Conservation (phyloP, 1,140 invertebrate genomes). For the Ceratina japonica region DNA sequence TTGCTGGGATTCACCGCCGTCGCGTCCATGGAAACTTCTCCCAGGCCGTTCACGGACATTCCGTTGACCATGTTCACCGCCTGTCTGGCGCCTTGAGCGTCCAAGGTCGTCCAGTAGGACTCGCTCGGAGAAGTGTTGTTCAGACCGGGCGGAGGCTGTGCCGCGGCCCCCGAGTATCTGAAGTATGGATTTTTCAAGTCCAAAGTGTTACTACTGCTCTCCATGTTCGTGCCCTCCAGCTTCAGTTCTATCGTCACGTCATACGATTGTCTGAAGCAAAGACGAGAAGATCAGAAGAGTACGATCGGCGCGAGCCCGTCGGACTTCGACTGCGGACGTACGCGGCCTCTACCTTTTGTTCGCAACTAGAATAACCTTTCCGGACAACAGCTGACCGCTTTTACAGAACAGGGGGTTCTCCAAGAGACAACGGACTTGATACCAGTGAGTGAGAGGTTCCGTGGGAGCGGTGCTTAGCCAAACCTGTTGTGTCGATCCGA, state of each 20-base stretch:
- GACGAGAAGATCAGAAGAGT: background rate
- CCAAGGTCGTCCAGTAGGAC: conserved; percentile 92
- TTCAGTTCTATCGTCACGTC: conserved; percentile 98
- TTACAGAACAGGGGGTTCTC: conserved; percentile 97
- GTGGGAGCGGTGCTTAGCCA: conserved; percentile 99
- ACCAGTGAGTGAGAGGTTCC: conserved; percentile 99
- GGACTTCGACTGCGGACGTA: background rate
- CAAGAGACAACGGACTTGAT: conserved; percentile 98
- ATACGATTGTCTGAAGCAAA: conserved; percentile 91
- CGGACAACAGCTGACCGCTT: conserved; percentile 94
- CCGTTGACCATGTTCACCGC: conserved; percentile 90
- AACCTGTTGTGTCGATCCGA: conserved; percentile 92
- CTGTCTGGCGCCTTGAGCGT: conserved; percentile 86
- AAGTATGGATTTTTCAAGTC: conserved; percentile 99
- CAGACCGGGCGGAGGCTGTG: conserved; percentile 92
- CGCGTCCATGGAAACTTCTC: conserved; percentile 86
- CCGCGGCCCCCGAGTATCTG: conserved; percentile 92
- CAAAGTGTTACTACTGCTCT: conserved; percentile 91
- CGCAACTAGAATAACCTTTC: conserved; percentile 92
- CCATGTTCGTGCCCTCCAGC: conserved; percentile 91
- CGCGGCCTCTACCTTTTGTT: conserved; percentile 89
- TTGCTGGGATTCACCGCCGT: conserved; percentile 80
- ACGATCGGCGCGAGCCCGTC: background rate
- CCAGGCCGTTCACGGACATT: conserved; percentile 88
- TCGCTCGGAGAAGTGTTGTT: conserved; percentile 95